Base-by-base conservation (phyloP, 2,797 vertebrate genomes). In the Rhinichthys osculus region DNA sequence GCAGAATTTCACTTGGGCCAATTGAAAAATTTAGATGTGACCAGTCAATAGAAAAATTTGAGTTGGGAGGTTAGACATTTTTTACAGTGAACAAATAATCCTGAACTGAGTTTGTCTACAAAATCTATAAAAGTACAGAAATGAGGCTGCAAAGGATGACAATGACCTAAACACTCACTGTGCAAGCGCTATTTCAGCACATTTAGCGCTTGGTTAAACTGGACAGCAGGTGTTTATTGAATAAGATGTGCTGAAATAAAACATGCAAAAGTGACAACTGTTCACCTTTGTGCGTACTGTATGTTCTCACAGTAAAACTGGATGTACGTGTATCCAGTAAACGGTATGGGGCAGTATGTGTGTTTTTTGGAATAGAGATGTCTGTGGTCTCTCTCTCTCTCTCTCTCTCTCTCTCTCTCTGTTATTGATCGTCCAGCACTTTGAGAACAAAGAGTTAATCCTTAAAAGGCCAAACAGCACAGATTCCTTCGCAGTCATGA, bases 401-500 rank as follows among this genome's bases (percentile, higher is more conserved):
- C 6, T 54, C 59, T 30, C 87, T 86, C 73, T 87, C 78, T 67
- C 62, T 69, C 23, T 52, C 30, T 69, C 33, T 92, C 87, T 90
- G 92, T 92, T 96, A 95, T 96, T 91, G 95, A 96, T 96, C 87
- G 93, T 88, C 86, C 84, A 93, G 93, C 92, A 92, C 94, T 96
- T 88, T 90, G 91, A 93, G 93, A 96, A 94, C 94, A 96, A 95
- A 95, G 94, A 93, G 90, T 94, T 94, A 94, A 93, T 93, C 93
- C 79, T 91, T 93, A 93, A 96, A 95, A 95, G 94, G 94, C 94
- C 94, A 94, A 94, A 93, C 90, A 89, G 93, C 91, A 93, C 91
- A 93, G 90, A 91, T 94, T 94, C 91, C 92, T 94, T 94, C 94
- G 94, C 92, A 93, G 94, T 96, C 94, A 92, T 95, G 95, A 95